These are phyloP conservation scores for Cylindroiulus punctatus DNA, from an alignment of 2,888 invertebrate species.

Conservation along the genomic window DNA sequence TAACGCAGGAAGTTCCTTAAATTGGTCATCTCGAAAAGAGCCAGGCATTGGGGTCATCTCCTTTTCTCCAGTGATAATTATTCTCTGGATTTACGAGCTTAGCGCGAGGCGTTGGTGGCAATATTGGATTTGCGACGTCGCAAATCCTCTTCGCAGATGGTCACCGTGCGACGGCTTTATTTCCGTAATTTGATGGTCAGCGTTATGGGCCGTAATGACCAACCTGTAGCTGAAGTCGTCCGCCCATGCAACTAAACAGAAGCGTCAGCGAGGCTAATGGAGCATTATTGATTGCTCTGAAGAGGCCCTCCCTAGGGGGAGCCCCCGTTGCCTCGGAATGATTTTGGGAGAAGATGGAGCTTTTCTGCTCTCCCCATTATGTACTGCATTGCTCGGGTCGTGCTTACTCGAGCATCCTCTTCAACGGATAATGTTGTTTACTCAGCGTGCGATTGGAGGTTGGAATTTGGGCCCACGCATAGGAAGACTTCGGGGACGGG, in stretches of 20 bases:
- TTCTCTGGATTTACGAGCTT: not conserved
- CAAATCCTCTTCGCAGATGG: constrained; percentile 8
- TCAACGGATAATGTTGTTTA: constrained; percentile 19
- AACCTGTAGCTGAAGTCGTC: constrained; percentile 5
- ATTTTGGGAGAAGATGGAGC: not conserved
- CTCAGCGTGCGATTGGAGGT: not conserved
- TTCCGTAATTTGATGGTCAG: constrained; percentile 37
- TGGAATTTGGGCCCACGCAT: no score
- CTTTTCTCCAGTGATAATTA: not conserved
- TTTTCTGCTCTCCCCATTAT: not conserved
- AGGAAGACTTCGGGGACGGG: not conserved
- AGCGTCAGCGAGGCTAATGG: not conserved
- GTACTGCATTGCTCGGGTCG: not conserved
- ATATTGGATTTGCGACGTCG: not conserved
- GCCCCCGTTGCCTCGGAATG: not conserved
- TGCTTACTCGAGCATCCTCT: constrained; percentile 6
- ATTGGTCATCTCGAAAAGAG: not conserved
- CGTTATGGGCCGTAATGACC: constrained; percentile 33
- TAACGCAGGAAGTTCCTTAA: not conserved
- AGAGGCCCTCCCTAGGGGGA: constrained; percentile 3
- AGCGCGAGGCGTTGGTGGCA: not conserved
- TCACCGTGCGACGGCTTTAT: constrained; percentile 29
- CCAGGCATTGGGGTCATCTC: constrained; percentile 1
- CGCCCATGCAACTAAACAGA: not conserved
- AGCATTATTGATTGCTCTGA: constrained; percentile 21